Evolutionary conservation across 2,888 invertebrate genomes (phyloP), one percentile per base, ranked within the genome.

Genomic region (Tolmerus cingulatus): DNA sequence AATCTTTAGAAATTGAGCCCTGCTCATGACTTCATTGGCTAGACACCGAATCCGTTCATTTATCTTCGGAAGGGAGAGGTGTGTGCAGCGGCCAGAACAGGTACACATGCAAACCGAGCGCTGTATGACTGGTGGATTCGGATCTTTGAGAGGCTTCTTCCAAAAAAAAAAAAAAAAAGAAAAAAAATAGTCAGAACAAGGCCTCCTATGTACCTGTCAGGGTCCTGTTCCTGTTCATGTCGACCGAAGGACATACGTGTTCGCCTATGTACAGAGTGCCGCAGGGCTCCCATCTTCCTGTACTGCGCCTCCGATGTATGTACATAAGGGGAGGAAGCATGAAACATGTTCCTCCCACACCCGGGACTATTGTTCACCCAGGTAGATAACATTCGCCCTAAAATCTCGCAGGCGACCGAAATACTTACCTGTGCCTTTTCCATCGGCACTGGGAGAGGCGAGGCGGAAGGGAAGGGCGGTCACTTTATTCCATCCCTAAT

Each of bases 111-210:
- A 85, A 40, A 85, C 57, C 34, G 12, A 40, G 27, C 30, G 12
- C 27, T 16, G 46, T 23, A 74, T 46, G 43, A 34, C 19, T 66
- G 66, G 66, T 66, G 30, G 43, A 74, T 46, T 85, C 85, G 30
- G 30, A 85, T 74, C 74, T 85, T 85, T 85, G 85, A 85, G 85
- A 85, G 85, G 85, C 74, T 85, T 85, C 85, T 74, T 85, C 51
- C 51, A 82, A 82, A 66, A 82, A 55, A 82, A 37, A 43, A 43
- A 43, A 46, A 82, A 82, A 82, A 37, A 43, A 43, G 14, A 46
- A 82, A 82, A 30, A 30, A 30, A 82, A 57, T 12, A 57, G 57
- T 37, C 27, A 57, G 79, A 23, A 79, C 23, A 51, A 46, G 9
- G 79, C 27, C 55, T 51, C 79, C 79, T 79, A 79, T 79, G 51